Evolutionary conservation across 2,797 vertebrate genomes (phyloP).

Genomic region (Centroberyx gerrardi): DNA sequence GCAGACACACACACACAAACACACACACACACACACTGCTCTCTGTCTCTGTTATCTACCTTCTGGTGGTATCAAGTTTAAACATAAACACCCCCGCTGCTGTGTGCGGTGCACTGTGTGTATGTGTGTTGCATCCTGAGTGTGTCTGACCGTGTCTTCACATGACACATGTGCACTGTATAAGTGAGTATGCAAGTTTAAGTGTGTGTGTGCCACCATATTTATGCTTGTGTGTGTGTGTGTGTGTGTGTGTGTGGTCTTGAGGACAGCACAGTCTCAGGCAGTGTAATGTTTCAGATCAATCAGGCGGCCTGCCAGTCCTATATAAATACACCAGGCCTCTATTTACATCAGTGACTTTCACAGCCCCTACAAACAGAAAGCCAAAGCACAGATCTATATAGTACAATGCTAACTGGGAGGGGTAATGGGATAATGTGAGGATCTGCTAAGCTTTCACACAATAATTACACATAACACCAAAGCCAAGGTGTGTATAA

Average conservation of each 20-base stretch:
- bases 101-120: too few species aligned
- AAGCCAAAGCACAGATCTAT: constrained; percentile 30
- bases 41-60: not conserved
- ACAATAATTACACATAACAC: not conserved
- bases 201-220: constrained; percentile 5
- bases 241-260: constrained; percentile 39
- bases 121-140: too few species aligned
- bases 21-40: not conserved
- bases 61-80: not conserved
- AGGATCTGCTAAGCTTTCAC: constrained; percentile 4
- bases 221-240: constrained; percentile 26
- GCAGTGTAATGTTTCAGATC: constrained; percentile 64
- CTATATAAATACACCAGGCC: constrained; percentile 55
- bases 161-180: not conserved
- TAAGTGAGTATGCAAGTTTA: not conserved
- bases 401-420: not conserved
- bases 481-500: not conserved
- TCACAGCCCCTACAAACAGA: constrained; percentile 14
- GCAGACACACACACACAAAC: not conserved
- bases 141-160: too few species aligned
- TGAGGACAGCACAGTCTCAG: constrained; percentile 23
- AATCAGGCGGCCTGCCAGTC: constrained; percentile 62
- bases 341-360: constrained; percentile 63
- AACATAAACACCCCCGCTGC: not conserved
- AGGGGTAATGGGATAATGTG: not conserved